Conservation (phyloP, 2,113 vertebrate species). For the Macquaria ambigua region DNA sequence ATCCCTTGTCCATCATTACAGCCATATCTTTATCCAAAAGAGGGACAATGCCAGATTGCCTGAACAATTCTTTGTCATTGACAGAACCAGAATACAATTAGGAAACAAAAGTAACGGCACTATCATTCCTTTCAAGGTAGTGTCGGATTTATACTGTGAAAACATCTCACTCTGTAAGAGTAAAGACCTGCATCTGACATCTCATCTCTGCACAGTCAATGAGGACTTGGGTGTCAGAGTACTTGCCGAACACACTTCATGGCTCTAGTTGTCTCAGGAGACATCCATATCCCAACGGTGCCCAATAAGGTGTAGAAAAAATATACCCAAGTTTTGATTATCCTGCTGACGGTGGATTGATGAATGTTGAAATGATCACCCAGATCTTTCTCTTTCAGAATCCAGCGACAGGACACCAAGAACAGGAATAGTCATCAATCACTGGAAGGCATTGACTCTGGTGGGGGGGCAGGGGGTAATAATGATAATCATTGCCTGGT, state of each 20-base stretch:
- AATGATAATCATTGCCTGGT: background rate
- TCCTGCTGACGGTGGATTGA: background rate
- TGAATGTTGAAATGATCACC: background rate
- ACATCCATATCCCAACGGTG: background rate
- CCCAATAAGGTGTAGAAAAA: background rate
- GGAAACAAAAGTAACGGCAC: background rate
- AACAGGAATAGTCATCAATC: background rate
- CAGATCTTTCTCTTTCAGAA: background rate
- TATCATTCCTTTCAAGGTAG: background rate
- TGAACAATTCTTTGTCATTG: background rate
- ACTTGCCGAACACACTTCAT: no score
- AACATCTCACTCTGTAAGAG: background rate
- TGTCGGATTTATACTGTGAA: background rate
- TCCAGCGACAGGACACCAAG: background rate
- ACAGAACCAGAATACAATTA: background rate
- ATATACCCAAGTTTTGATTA: background rate
- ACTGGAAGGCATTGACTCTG: background rate
- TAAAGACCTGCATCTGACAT: background rate
- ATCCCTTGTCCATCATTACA: no score
- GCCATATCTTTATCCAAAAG: no score
- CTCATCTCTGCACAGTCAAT: background rate
- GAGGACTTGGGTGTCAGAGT: background rate
- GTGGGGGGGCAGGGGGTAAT: background rate
- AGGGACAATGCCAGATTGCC: background rate
- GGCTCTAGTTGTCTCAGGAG: background rate